phyloP scores from a whole-genome alignment of 2,888 invertebrate species.

The Ectemnius continuus region DNA sequence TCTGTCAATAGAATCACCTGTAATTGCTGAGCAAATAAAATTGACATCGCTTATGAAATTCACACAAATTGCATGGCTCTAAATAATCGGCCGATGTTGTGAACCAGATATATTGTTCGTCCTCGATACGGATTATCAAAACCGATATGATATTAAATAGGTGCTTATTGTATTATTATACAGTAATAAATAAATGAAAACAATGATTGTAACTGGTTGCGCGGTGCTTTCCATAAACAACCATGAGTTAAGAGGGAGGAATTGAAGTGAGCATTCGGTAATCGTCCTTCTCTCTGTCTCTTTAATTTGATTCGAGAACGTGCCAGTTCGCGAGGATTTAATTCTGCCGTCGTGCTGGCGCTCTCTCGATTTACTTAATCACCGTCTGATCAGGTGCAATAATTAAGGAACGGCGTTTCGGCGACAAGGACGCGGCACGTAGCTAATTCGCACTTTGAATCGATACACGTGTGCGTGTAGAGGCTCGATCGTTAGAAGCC shows the following conservation, averaged over 20 bases:
- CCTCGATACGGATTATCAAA: too few species aligned
- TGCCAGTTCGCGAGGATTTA: slow-evolving; percentile 39
- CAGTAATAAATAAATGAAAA: too few species aligned
- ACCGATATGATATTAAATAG: too few species aligned
- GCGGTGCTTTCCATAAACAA: too few species aligned
- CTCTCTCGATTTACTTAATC: slow-evolving; percentile 56
- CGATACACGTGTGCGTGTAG: slow-evolving; percentile 30
- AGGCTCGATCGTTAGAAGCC: not conserved
- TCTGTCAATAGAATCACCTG: not conserved
- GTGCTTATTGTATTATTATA: too few species aligned
- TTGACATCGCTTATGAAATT: not conserved
- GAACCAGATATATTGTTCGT: not conserved
- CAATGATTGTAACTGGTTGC: too few species aligned
- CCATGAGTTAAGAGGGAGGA: too few species aligned
- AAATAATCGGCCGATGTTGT: not conserved
- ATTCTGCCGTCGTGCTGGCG: slow-evolving; percentile 41
- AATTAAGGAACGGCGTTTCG: slow-evolving; percentile 46
- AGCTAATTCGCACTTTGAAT: slow-evolving; percentile 56
- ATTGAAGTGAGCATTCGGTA: too few species aligned
- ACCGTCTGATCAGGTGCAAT: slow-evolving; percentile 38
- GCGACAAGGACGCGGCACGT: slow-evolving; percentile 13
- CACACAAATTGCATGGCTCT: not conserved
- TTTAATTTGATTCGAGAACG: slow-evolving; percentile 1
- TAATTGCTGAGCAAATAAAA: not conserved
- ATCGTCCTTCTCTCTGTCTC: not conserved